Base-by-base conservation (phyloP, 2,113 vertebrate species). In the Pedetes capensis region DNA sequence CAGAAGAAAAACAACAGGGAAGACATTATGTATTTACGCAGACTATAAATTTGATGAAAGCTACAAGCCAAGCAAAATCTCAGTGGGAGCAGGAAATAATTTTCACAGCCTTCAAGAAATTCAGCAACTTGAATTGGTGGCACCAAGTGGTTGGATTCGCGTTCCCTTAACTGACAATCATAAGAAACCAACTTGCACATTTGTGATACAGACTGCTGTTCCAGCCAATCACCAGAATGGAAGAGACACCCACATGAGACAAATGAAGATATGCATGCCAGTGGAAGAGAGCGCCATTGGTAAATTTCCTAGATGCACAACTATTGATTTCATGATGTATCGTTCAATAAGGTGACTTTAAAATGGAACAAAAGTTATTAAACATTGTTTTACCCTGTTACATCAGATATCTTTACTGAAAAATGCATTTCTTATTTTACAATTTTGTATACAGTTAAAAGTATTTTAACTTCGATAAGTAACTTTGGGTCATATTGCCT, bases 281-380 rank as follows among this genome's bases (percentile, higher is more conserved):
- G 99, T 99, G 97, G 99, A 99, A 97, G 99, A 99, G 97, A 99
- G 99, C 97, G 99, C 99, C 57, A 99, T 99, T 71, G 99, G 99
- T 29, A 99, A 99, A 98, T 99, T 99, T 98, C 99, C 99, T 93
- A 98, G 99, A 97, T 99, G 99, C 97, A 99, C 99, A 97, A 99
- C 99, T 5, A 99, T 99, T 37, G 99, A 99, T 98, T 99, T 99
- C 97, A 99, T 99, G 99, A 99, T 99, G 99, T 99, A 99, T 98
- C 99, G 99, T 42, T 99, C 99, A 88, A 99, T 99, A 98, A 98
- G 99, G 97, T 99, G 98, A 99, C 97, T 89, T 86, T 96, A 57
- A 51, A 29, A 71, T 89, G 88, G 96, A 96, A 53, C 64, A 97
- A 71, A 87, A 91, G n/a, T 82, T 63, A 97, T 96, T 95, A 97